These are phyloP conservation scores for Gymnocephalus cernua DNA, from an alignment of 2,113 vertebrate species.

Conservation along the genomic window DNA sequence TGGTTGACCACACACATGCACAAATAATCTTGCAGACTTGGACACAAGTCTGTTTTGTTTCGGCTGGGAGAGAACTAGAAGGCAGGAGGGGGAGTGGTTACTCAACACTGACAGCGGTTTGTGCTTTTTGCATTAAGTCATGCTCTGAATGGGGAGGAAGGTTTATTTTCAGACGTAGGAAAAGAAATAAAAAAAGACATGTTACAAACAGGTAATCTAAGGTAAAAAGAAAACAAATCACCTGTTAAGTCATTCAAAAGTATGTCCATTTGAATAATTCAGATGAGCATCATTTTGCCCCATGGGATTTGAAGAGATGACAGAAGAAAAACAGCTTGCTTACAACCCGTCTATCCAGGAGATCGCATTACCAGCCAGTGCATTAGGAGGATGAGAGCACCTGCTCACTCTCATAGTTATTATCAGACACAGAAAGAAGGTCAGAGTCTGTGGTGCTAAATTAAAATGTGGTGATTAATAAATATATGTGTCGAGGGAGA, in stretches of 20 bases:
- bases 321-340: slow-evolving; percentile 19
- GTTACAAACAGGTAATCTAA: background rate
- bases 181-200: background rate
- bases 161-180: background rate
- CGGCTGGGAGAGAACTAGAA: background rate
- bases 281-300: slow-evolving; percentile 40
- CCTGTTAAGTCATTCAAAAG: slow-evolving; percentile 35
- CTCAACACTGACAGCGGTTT: slow-evolving; percentile 5
- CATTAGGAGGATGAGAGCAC: slow-evolving; percentile 75
- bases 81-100: slow-evolving; percentile 9
- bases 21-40: slow-evolving; percentile 36
- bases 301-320: slow-evolving; percentile 47
- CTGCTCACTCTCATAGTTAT: slow-evolving; percentile 63
- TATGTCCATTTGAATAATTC: slow-evolving; percentile 59
- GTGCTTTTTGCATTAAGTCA: slow-evolving; percentile 34
- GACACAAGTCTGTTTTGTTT: slow-evolving; percentile 26
- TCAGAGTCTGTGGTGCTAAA: slow-evolving; percentile 45
- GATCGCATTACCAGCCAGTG: slow-evolving; percentile 67
- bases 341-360: slow-evolving; percentile 37
- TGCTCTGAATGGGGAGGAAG: background rate
- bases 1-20: slow-evolving; percentile 46
- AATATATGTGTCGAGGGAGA: slow-evolving; percentile 34
- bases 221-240: background rate
- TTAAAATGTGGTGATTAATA: slow-evolving; percentile 67
- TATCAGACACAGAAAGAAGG: slow-evolving; percentile 53